Evolutionary conservation across 2,113 vertebrate species (phyloP).

Genomic region (Pelecanus crispus): DNA sequence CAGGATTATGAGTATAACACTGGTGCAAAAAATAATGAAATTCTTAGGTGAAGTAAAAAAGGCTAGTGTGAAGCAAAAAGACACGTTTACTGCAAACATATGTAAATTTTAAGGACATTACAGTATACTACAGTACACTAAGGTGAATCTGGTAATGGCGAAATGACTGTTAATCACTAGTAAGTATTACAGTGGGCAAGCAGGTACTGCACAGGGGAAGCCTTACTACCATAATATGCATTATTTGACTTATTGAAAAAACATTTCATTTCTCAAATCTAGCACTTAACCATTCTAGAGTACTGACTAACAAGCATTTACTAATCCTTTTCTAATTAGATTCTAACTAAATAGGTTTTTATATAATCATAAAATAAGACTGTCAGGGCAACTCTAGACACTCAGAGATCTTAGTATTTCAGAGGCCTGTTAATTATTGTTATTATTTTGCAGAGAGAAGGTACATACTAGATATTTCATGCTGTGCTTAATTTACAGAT

Average conservation of each 20-base stretch:
- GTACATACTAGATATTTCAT: neutral
- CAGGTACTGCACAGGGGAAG: neutral
- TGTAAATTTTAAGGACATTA: neutral
- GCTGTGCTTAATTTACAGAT: constrained; percentile 46
- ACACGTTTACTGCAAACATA: neutral
- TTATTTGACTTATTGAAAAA: constrained; percentile 34
- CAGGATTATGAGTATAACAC: neutral
- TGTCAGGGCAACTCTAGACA: constrained; percentile 14
- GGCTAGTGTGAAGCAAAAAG: neutral
- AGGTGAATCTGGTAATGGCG: neutral
- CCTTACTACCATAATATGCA: neutral
- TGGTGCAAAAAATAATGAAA: neutral
- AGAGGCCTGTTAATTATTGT: neutral
- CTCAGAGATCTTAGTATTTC: neutral
- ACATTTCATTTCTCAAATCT: constrained; percentile 9
- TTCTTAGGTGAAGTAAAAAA: neutral
- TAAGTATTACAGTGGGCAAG: neutral
- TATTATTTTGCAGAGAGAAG: neutral
- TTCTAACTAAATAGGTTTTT: constrained; percentile 38
- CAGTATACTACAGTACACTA: neutral
- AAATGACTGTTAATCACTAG: neutral
- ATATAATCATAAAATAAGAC: constrained; percentile 37
- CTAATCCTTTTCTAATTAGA: constrained; percentile 51
- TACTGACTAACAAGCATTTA: constrained; percentile 31
- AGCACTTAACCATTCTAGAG: constrained; percentile 19